Percentiles rank a stretch among this genome's conserved stretches.
phyloP scores from a whole-genome alignment of 2,888 invertebrate genomes.

The Yponomeuta cagnagella region DNA sequence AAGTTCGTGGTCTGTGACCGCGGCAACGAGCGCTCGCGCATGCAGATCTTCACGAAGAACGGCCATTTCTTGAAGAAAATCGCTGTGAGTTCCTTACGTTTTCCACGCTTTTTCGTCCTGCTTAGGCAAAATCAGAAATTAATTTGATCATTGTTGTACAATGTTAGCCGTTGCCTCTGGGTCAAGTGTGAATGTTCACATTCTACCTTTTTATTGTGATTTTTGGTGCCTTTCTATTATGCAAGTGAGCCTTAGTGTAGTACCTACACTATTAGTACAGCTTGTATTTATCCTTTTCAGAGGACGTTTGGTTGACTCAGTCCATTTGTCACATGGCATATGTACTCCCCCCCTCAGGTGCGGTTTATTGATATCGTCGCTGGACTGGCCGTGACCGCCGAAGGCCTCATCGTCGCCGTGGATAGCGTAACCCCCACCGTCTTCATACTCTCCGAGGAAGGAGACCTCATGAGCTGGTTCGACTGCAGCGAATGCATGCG shows the following conservation, averaged over 20 bases:
- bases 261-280: no score
- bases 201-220: no score
- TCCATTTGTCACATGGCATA: no score
- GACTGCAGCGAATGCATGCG: constrained; percentile 98
- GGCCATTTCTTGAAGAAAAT: constrained; percentile 98
- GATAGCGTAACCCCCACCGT: constrained; percentile 98
- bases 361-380: constrained; percentile 94
- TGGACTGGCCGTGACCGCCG: constrained; percentile 93
- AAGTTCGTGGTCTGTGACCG: constrained; percentile 98
- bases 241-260: no score
- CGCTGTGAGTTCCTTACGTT: constrained; percentile 68
- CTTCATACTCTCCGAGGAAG: constrained; percentile 93
- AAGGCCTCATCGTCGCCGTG: constrained; percentile 96
- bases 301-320: no score
- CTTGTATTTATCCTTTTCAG: no score
- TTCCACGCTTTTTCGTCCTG: neutral
- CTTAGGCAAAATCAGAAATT: no score
- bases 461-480: constrained; percentile 96
- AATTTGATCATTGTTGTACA: no score
- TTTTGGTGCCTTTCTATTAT: no score
- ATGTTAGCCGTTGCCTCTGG: no score
- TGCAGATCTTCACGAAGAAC: constrained; percentile 98
- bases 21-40: constrained; percentile 95
- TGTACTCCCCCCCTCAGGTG: constrained; percentile 36
- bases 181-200: no score